Base-by-base conservation (phyloP, 2,797 vertebrate genomes). In the Meriones psammophilus region DNA sequence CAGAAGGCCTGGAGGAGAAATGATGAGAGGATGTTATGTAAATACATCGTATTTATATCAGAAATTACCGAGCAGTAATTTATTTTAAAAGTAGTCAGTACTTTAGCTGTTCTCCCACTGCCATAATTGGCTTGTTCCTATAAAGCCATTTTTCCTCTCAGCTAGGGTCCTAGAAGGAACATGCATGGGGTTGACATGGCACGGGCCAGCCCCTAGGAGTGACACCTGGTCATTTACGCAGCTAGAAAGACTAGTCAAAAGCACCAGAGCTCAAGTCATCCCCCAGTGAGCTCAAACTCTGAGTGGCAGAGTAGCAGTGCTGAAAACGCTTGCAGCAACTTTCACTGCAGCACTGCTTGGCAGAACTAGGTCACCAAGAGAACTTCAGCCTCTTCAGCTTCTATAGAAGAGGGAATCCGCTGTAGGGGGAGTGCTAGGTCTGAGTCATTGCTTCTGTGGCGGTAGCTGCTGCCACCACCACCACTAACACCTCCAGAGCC, bases 161-260 rank as follows among this genome's bases (percentile, higher is more conserved):
- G 60, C 12, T 5, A 36, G n/a, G 20, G 12, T 46, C 26, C 83
- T 77, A 66, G 66, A 60, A 36, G 26, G 36, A 91, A 50, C 22
- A 39, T 17, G 14, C 6, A 22, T 0, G 0, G 15, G 60, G 28
- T 5, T 56, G 12, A 39, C 12, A 14, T 0, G 71, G 22, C 1
- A 50, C 71, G 26, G 84, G 46, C 36, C 17, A 69, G 58, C 30
- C 42, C 56, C 84, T 39, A 26, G 24, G 22, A 30, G 22, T 36
- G 58, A 30, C 39, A 20, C 62, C 14, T 26, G 26, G 30, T 28
- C 28, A 0, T 26, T 46, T 15, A 12, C 39, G 26, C 20, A 18
- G 22, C 78, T 71, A 10, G 18, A 76, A 66, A 88, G 6, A 28
- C 39, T 50, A 93, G 3, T 42, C 54, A 4, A n/a, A 69, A 92